A percentile compares a stretch with the other conserved stretches of the same genome.
Evolutionary conservation across 2,797 vertebrate species (phyloP).

Genomic region (Atherinosoma microstoma): DNA sequence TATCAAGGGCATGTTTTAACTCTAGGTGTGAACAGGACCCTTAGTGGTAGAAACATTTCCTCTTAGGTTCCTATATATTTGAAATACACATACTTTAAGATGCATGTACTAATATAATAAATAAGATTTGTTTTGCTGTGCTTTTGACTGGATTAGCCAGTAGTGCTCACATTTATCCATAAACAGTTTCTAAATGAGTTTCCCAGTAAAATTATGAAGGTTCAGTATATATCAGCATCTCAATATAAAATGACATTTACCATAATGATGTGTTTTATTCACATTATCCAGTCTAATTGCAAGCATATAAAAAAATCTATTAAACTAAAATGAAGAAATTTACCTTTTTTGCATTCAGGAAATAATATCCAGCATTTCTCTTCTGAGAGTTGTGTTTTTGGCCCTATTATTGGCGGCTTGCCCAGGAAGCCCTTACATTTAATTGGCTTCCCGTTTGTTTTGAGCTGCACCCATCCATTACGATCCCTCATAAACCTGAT

Average conservation of each 20-base stretch:
- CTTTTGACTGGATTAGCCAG: neutral
- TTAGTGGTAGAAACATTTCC: neutral
- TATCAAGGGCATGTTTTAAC: neutral
- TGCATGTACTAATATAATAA: neutral
- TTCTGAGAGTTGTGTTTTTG: slow-evolving; percentile 41
- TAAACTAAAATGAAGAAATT: slow-evolving; percentile 5
- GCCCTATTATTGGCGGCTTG: slow-evolving; percentile 37
- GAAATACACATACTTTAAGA: neutral
- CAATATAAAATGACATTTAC: neutral
- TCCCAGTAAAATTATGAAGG: neutral
- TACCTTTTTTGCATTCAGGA: slow-evolving; percentile 14
- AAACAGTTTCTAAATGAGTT: neutral
- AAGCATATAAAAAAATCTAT: slow-evolving; percentile 6
- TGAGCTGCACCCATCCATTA: slow-evolving; percentile 59
- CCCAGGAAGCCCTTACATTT: slow-evolving; percentile 59
- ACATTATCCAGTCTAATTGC: neutral
- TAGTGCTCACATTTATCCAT: no score
- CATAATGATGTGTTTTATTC: neutral
- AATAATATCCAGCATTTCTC: slow-evolving; percentile 15
- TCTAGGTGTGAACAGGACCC: neutral
- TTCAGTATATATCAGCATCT: neutral
- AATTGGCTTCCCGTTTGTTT: slow-evolving; percentile 61
- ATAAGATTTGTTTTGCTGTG: neutral
- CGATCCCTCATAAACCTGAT: slow-evolving; percentile 53
- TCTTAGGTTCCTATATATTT: neutral